Conservation (phyloP, 2,113 vertebrate species). For the Plecturocebus donacophilus region DNA sequence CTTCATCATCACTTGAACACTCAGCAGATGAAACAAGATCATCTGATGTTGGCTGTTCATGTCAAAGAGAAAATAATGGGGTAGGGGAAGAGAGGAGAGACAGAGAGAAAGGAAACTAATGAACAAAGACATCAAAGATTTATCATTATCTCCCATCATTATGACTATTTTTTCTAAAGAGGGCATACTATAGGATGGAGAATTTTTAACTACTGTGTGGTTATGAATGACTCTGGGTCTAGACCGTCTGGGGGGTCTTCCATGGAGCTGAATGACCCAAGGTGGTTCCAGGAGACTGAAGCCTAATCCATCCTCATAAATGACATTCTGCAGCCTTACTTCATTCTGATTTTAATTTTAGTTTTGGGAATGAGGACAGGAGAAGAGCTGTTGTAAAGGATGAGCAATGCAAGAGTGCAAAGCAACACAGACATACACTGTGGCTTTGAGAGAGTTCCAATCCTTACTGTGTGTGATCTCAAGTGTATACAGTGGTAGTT, state of each 20-base stretch:
- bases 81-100: constrained; percentile 28
- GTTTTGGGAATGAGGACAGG: not conserved
- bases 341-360: not conserved
- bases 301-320: not conserved
- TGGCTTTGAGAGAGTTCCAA: not conserved
- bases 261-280: not conserved
- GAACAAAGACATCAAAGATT: not conserved
- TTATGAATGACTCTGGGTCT: not conserved
- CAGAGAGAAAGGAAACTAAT: constrained; percentile 48
- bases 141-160: not conserved
- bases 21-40: constrained; percentile 98
- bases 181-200: not conserved
- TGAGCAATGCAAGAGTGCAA: not conserved
- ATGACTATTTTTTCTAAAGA: not conserved
- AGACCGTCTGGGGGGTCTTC: not conserved
- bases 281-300: not conserved
- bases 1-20: constrained; percentile 98
- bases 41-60: constrained; percentile 91
- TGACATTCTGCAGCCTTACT: not conserved
- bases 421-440: not conserved
- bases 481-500: not conserved
- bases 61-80: constrained; percentile 15
- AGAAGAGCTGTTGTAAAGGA: not conserved
- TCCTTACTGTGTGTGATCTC: constrained; percentile 53
- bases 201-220: not conserved